Evolutionary conservation across 2,888 invertebrate genomes (phyloP), one percentile per base, ranked within the genome.

Genomic region (Timandra comae): DNA sequence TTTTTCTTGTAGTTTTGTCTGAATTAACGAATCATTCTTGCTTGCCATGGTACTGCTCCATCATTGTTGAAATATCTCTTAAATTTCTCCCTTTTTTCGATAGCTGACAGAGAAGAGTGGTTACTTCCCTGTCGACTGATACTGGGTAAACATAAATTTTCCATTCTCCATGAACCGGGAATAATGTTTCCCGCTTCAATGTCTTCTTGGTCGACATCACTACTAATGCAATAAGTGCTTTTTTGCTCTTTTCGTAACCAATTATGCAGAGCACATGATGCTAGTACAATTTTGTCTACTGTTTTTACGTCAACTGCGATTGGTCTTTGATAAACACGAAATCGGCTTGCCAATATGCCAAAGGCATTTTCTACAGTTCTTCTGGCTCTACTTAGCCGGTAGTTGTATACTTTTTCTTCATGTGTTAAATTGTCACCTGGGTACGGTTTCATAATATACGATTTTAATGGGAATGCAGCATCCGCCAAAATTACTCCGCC

Each of bases 361-460:
- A 40, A 42, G 25, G 39, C 46, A 29, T 41, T 43, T 35, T 46
- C 40, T 27, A 43, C 41, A 27, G 30, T 27, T 20, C 41, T 29
- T 35, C 45, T 30, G 29, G 35, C 39, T 33, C 45, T 37, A 24
- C 29, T 31, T 33, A 43, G 29, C 20, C 43, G 33, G 33, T 39
- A 43, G 24, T 42, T 42, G 31, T 28, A 35, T 29, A 40, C 38
- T 40, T 36, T 42, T 33, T 37, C 19, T 28, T 27, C 27, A 23
- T 28, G 19, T 21, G 11, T 31, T 26, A 35, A 28, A 33, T 32
- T 29, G 12, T 33, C 29, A 21, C 33, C 32, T 21, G 35, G 25
- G 30, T 35, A 49, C 7, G 46, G 47, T 41, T 42, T 42, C 22
- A 42, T 13, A 13, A 44, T 20, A 12, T 41, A 31, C 20, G 30